Evolutionary conservation across 2,888 invertebrate genomes (phyloP).

Genomic region (Yponomeuta cagnagella): DNA sequence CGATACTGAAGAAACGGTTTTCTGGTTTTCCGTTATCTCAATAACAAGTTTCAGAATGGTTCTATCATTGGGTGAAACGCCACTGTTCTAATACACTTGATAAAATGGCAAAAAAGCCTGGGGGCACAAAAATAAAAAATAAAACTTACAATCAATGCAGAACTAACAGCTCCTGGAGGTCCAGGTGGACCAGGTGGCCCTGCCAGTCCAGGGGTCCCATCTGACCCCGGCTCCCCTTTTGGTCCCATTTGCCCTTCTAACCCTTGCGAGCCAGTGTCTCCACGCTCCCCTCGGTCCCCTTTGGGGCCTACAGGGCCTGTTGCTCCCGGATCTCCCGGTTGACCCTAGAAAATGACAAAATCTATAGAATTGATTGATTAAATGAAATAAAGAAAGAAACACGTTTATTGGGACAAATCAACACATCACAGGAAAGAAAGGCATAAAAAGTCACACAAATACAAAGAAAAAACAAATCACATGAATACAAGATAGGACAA

Average conservation of each 20-base stretch:
- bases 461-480: no score
- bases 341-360: constrained; percentile 62
- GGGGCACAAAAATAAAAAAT: background rate
- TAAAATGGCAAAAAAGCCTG: no score
- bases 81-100: no score
- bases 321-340: constrained; percentile 81
- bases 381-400: no score
- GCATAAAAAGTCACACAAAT: no score
- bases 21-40: no score
- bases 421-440: no score
- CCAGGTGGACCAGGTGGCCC: constrained; percentile 84
- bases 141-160: constrained; percentile 32
- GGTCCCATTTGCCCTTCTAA: constrained; percentile 84
- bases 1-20: no score
- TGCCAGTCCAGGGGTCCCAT: constrained; percentile 80
- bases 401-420: no score
- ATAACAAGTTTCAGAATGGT: no score
- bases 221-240: constrained; percentile 85
- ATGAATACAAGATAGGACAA: no score
- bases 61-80: no score
- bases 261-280: constrained; percentile 75
- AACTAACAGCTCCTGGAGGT: constrained; percentile 51
- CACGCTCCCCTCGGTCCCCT: constrained; percentile 84
- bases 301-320: constrained; percentile 77
- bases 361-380: background rate